Conservation (phyloP, 1,140 invertebrate species). For the Brachionus sp. region DNA sequence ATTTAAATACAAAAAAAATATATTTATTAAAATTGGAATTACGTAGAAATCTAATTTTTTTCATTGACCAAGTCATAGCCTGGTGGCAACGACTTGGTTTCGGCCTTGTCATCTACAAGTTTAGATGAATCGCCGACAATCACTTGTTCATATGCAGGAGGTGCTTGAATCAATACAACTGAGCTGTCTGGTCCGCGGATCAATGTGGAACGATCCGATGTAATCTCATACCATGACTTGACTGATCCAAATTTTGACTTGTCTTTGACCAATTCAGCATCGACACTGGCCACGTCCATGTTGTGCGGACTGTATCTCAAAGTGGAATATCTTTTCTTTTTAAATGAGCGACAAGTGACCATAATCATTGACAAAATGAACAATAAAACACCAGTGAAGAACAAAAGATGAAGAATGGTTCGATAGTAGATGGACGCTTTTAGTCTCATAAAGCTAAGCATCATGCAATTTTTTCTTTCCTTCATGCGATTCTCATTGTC, state of each 20-base stretch:
- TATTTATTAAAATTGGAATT: not conserved
- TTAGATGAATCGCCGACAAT: slow-evolving; percentile 13
- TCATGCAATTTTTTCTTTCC: slow-evolving; percentile 24
- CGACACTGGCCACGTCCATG: slow-evolving; percentile 20
- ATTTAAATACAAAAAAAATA: not conserved
- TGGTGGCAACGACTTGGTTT: slow-evolving; percentile 3
- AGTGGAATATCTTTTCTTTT: slow-evolving; percentile 27
- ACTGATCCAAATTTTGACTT: slow-evolving; percentile 7
- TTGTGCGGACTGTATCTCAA: not conserved
- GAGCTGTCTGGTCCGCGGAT: not conserved
- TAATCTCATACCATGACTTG: slow-evolving; percentile 36
- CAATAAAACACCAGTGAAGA: slow-evolving; percentile 13
- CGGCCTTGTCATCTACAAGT: not conserved
- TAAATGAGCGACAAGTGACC: slow-evolving; percentile 3
- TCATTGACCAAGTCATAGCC: slow-evolving; percentile 2
- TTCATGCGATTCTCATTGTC: not conserved
- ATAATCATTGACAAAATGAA: slow-evolving; percentile 18
- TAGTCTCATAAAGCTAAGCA: slow-evolving; percentile 36
- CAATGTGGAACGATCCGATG: slow-evolving; percentile 19
- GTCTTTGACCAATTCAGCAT: not conserved
- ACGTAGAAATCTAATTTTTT: slow-evolving; percentile 17
- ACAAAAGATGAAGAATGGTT: slow-evolving; percentile 24
- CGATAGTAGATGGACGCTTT: slow-evolving; percentile 23
- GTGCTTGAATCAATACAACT: slow-evolving; percentile 1
- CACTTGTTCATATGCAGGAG: slow-evolving; percentile 41